Evolutionary conservation across 1,140 invertebrate species (phyloP).

Genomic region (Brachionus koreanus): DNA sequence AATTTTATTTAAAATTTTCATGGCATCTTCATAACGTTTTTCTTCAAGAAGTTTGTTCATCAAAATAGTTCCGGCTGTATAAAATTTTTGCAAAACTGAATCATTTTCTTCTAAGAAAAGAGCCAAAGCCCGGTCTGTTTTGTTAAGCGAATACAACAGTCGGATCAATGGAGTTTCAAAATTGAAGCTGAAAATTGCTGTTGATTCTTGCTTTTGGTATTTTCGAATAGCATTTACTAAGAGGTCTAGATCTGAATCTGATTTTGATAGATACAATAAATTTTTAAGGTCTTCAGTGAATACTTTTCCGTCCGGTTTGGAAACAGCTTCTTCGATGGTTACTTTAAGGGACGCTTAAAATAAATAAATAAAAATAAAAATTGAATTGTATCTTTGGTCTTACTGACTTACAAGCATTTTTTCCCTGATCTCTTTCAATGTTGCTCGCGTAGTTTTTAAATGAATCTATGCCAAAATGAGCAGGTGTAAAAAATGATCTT

Average conservation of each 20-base stretch:
- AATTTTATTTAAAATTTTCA: slow-evolving; percentile 21
- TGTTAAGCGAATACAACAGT: slow-evolving; percentile 8
- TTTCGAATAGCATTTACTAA: slow-evolving; percentile 34
- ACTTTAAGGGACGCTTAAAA: background rate
- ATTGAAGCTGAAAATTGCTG: slow-evolving; percentile 33
- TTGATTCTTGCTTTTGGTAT: slow-evolving; percentile 41
- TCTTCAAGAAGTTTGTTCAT: slow-evolving; percentile 42
- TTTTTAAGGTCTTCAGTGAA: slow-evolving; percentile 39
- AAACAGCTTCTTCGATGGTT: slow-evolving; percentile 25
- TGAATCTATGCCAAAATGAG: slow-evolving; percentile 28
- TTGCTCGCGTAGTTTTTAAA: slow-evolving; percentile 26
- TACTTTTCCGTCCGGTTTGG: slow-evolving; percentile 26
- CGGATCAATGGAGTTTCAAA: slow-evolving; percentile 38
- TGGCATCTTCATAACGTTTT: background rate
- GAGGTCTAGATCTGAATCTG: slow-evolving; percentile 13
- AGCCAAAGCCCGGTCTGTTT: slow-evolving; percentile 17
- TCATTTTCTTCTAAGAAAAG: slow-evolving; percentile 37
- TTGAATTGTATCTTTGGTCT: background rate
- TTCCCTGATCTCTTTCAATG: slow-evolving; percentile 40
- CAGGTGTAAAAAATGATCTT: slow-evolving; percentile 25
- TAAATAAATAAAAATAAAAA: background rate
- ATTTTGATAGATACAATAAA: slow-evolving; percentile 27
- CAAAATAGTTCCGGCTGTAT: slow-evolving; percentile 28
- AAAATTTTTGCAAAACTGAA: background rate
- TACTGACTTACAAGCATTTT: slow-evolving; percentile 2